phyloP scores from a whole-genome alignment of 2,797 vertebrate genomes.

The Microcaecilia unicolor region DNA sequence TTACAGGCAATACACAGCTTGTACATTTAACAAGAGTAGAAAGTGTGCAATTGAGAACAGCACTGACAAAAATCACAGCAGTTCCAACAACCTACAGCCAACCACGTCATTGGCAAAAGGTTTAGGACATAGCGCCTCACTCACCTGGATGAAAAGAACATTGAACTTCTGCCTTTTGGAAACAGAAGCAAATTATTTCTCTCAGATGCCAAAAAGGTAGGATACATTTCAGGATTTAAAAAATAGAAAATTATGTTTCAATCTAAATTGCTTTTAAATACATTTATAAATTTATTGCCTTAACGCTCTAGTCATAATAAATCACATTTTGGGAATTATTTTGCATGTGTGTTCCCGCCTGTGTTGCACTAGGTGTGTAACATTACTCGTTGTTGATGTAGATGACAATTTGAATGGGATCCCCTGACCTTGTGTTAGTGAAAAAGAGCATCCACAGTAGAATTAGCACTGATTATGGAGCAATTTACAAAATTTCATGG shows the following conservation, averaged over 20 bases:
- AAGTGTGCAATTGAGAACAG: constrained; percentile 29
- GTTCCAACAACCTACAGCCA: constrained; percentile 12
- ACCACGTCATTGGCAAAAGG: constrained; percentile 16
- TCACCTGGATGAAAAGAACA: constrained; percentile 45
- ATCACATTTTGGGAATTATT: constrained; percentile 32
- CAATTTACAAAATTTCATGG: too few relatives aligned
- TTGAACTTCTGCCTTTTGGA: constrained; percentile 43
- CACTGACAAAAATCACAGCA: constrained; percentile 7
- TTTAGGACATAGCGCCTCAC: constrained; percentile 21
- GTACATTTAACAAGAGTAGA: constrained; percentile 16
- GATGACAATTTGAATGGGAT: too few relatives aligned
- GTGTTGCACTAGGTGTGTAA: constrained; percentile 18
- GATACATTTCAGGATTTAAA: constrained; percentile 55
- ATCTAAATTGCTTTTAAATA: constrained; percentile 55
- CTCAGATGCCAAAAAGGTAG: constrained; percentile 55
- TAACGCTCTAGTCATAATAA: too few relatives aligned
- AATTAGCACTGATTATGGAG: too few relatives aligned
- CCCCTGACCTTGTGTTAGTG: constrained; percentile 46
- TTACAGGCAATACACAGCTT: constrained; percentile 27
- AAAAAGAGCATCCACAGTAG: too few relatives aligned
- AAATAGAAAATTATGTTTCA: constrained; percentile 62
- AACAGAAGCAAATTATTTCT: constrained; percentile 53
- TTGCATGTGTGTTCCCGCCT: constrained; percentile 35
- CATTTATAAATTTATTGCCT: constrained; percentile 53
- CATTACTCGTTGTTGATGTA: too few relatives aligned